Conservation (phyloP, 2,113 vertebrate species). For the Laterallus jamaicensis region DNA sequence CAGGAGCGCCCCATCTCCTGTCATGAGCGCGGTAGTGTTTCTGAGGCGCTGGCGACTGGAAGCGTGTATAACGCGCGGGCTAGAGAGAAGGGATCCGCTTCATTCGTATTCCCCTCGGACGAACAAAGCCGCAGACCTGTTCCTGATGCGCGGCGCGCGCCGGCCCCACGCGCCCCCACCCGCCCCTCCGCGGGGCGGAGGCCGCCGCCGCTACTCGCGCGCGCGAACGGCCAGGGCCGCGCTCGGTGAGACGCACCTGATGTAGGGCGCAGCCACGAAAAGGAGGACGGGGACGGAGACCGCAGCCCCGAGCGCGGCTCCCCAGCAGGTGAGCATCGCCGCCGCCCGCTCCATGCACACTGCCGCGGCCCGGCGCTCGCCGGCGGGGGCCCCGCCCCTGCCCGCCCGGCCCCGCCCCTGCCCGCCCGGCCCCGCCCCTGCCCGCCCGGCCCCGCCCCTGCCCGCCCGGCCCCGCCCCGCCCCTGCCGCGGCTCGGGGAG, state of each 20-base stretch:
- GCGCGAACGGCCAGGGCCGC: neutral
- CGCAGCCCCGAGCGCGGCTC: constrained; percentile 52
- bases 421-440: too few species aligned
- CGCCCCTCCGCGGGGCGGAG: neutral
- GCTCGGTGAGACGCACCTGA: constrained; percentile 78
- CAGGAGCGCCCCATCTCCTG: neutral
- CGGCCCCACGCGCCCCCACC: neutral
- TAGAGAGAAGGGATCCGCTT: fast-evolving
- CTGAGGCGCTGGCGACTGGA: neutral
- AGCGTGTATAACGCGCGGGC: fast-evolving
- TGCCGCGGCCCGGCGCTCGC: neutral
- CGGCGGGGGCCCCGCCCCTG: too few species aligned
- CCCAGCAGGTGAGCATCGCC: constrained; percentile 61
- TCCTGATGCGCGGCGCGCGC: neutral
- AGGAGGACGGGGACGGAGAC: constrained; percentile 75
- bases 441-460: too few species aligned
- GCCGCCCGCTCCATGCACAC: neutral
- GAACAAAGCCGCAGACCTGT: neutral
- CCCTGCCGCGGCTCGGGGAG: neutral
- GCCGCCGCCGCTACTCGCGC: neutral
- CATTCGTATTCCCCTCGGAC: neutral
- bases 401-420: too few species aligned
- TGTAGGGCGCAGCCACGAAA: constrained; percentile 75
- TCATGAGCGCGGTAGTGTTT: too few species aligned
- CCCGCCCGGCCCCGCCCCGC: neutral